Evolutionary conservation across 1,140 invertebrate genomes (phyloP).

Genomic region (Drosophila parvula): DNA sequence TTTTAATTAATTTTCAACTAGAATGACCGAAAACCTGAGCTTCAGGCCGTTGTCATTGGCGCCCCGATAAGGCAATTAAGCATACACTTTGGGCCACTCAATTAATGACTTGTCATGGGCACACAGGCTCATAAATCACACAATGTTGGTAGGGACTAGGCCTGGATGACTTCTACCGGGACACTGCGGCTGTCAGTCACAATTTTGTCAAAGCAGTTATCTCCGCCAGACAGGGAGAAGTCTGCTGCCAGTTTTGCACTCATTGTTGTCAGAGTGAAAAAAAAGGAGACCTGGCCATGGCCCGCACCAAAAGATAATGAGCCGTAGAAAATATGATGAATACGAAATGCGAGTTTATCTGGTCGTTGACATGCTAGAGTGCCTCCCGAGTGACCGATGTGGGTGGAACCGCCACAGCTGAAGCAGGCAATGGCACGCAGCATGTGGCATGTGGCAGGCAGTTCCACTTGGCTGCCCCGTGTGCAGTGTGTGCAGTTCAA

Average conservation of each 20-base stretch:
- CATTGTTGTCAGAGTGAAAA: constrained; percentile 35
- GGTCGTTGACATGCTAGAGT: constrained; percentile 50
- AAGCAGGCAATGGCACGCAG: constrained; percentile 11
- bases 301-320: constrained; percentile 37
- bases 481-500: constrained; percentile 57
- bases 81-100: constrained; percentile 62
- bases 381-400: constrained; percentile 47
- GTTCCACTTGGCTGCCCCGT: constrained; percentile 60
- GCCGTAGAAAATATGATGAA: constrained; percentile 39
- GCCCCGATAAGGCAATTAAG: constrained; percentile 55
- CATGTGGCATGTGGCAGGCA: constrained; percentile 27
- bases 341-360: constrained; percentile 55
- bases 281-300: constrained; percentile 13
- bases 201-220: constrained; percentile 64
- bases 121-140: constrained; percentile 66
- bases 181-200: constrained; percentile 29
- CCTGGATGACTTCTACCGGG: constrained; percentile 7
- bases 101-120: constrained; percentile 75
- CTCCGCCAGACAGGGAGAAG: constrained; percentile 23
- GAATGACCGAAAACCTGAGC: constrained; percentile 18
- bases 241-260: constrained; percentile 35
- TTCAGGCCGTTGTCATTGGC: constrained; percentile 10
- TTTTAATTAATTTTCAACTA: constrained; percentile 54
- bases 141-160: constrained; percentile 11
- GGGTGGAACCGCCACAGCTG: constrained; percentile 42